Conservation (phyloP, 2,888 invertebrate species). For the Salpingus planirostris region DNA sequence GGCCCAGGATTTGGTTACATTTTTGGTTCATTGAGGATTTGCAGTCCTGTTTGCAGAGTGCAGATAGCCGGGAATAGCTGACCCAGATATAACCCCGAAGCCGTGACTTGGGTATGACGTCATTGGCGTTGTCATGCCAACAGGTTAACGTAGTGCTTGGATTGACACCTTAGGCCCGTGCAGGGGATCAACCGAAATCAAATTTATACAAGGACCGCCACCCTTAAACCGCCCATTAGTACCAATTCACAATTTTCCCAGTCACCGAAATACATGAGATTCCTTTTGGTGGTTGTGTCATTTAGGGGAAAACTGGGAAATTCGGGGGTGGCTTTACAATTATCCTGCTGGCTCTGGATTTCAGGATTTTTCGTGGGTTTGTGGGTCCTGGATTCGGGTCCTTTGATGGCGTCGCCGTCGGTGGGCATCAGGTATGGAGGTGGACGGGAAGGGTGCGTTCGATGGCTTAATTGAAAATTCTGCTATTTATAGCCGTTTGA, state of each 20-base stretch:
- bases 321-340: too few species aligned
- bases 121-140: slow-evolving; percentile 36
- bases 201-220: slow-evolving; percentile 1
- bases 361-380: too few species aligned
- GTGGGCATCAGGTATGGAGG: too few species aligned
- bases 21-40: slow-evolving; percentile 29
- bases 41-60: slow-evolving; percentile 23
- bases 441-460: too few species aligned
- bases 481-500: too few species aligned
- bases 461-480: too few species aligned
- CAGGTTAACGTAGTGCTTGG: slow-evolving; percentile 34
- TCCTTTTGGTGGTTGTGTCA: slow-evolving; percentile 1
- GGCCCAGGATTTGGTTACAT: too few species aligned
- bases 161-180: slow-evolving; percentile 29
- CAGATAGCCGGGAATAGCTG: slow-evolving; percentile 33
- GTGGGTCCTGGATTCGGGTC: too few species aligned
- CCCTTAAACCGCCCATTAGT: too few species aligned
- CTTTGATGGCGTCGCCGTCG: too few species aligned
- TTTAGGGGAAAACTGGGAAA: slow-evolving; percentile 4
- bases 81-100: slow-evolving; percentile 34
- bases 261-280: not conserved
- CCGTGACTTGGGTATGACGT: slow-evolving; percentile 38
- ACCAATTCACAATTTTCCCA: not conserved
- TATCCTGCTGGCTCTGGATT: too few species aligned
- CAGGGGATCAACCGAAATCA: slow-evolving; percentile 8